These are phyloP conservation scores for Pyxicephalus adspersus DNA, from an alignment of 2,113 vertebrate species.

Conservation along the genomic window DNA sequence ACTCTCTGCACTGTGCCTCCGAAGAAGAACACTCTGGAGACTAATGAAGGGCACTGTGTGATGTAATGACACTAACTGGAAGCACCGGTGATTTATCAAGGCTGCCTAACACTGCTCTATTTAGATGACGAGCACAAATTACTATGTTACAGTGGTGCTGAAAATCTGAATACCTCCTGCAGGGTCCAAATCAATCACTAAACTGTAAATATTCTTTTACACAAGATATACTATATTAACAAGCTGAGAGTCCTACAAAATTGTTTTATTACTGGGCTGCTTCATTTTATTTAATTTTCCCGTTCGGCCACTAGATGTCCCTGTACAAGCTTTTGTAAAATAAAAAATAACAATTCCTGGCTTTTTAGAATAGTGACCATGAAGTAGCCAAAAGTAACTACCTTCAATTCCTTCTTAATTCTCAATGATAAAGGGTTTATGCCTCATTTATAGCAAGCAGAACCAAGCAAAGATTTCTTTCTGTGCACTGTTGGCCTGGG, in stretches of 20 bases:
- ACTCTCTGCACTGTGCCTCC: not conserved
- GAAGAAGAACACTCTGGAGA: conserved; percentile 14
- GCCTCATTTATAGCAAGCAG: too few species aligned
- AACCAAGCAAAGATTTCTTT: too few species aligned
- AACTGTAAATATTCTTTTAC: not conserved
- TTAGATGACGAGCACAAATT: conserved; percentile 6
- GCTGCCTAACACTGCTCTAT: not conserved
- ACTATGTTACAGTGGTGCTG: conserved; percentile 9
- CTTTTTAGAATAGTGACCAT: too few species aligned
- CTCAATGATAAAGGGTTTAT: too few species aligned
- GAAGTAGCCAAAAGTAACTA: too few species aligned
- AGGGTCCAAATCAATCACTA: conserved; percentile 19
- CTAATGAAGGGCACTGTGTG: conserved; percentile 35
- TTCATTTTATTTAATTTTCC: not conserved
- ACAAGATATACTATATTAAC: not conserved
- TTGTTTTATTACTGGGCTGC: not conserved
- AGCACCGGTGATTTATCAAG: conserved; percentile 22
- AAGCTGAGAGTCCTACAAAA: too few species aligned
- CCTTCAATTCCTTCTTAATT: too few species aligned
- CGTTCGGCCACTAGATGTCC: conserved; percentile 60
- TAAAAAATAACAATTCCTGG: not conserved
- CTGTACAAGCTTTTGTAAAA: conserved; percentile 59
- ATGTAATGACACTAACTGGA: conserved; percentile 36
- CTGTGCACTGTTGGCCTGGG: too few species aligned
- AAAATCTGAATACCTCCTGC: conserved; percentile 23